A percentile compares a stretch with the other conserved stretches of the same genome.
Evolutionary conservation across 2,888 invertebrate genomes (phyloP).

Genomic region (Agrypnus murinus): DNA sequence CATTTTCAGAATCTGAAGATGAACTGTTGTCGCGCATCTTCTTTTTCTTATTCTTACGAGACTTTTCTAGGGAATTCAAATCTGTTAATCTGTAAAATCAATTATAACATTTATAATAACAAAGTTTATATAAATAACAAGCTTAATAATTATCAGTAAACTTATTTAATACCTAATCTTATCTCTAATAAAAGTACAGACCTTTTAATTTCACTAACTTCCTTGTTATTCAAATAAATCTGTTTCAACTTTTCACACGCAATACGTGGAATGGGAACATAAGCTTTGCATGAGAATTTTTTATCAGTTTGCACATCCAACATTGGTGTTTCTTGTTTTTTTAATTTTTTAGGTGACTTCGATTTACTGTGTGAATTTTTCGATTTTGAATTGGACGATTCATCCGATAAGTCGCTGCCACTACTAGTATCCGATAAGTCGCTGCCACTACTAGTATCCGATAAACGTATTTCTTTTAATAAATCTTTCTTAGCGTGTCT

Average conservation of each 20-base stretch:
- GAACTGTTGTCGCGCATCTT: neutral
- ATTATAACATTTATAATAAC: too few relatives aligned
- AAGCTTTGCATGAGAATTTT: slow-evolving; percentile 60
- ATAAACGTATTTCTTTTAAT: neutral
- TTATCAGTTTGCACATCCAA: slow-evolving; percentile 50
- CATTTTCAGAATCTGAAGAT: slow-evolving; percentile 16
- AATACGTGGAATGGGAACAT: slow-evolving; percentile 61
- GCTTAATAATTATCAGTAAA: too few relatives aligned
- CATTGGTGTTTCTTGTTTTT: slow-evolving; percentile 23
- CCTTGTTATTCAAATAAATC: slow-evolving; percentile 60
- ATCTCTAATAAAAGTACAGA: slow-evolving; percentile 34
- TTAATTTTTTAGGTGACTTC: slow-evolving; percentile 15
- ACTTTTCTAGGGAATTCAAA: slow-evolving; percentile 51
- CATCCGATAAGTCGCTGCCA: neutral
- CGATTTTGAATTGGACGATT: slow-evolving; percentile 9
- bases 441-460: neutral
- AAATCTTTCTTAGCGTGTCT: neutral
- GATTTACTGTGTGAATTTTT: neutral
- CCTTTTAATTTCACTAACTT: slow-evolving; percentile 57
- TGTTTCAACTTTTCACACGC: slow-evolving; percentile 62
- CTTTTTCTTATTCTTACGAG: slow-evolving; percentile 11
- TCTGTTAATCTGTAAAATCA: slow-evolving; percentile 53
- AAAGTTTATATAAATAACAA: too few relatives aligned
- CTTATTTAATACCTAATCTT: too few relatives aligned
- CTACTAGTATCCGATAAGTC: slow-evolving; percentile 4